Percentiles rank a stretch among this genome's conserved stretches.
phyloP scores from a whole-genome alignment of 2,797 vertebrate genomes.

The Sus cebifrons region DNA sequence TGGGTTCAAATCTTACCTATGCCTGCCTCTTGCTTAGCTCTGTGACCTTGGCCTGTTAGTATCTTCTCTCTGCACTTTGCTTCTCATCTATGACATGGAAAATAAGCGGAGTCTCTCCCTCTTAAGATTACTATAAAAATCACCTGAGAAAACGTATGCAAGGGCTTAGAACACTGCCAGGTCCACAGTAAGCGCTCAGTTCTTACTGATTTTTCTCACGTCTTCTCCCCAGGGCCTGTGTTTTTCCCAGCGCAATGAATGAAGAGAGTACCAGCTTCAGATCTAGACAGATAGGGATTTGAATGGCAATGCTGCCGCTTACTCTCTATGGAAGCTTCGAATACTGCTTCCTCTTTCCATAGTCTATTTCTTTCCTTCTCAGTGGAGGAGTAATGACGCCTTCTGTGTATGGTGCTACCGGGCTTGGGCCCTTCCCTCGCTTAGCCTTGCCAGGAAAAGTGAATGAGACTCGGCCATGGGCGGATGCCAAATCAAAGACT shows the following conservation, averaged over 20 bases:
- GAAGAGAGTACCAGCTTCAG: neutral
- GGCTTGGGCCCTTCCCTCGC: conserved; percentile 25
- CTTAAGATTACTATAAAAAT: neutral
- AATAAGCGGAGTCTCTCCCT: neutral
- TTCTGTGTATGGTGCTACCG: neutral
- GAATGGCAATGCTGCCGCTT: neutral
- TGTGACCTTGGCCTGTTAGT: neutral
- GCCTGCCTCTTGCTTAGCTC: neutral
- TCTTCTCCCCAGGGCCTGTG: neutral
- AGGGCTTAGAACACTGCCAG: neutral
- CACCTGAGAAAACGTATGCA: neutral
- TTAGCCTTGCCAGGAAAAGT: neutral
- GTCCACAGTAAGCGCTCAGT: neutral
- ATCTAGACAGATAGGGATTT: neutral
- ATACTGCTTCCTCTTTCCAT: neutral
- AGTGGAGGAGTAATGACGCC: neutral
- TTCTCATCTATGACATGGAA: conserved; percentile 6
- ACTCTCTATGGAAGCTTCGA: neutral
- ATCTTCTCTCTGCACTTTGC: neutral
- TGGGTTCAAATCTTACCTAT: neutral
- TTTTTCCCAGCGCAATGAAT: neutral
- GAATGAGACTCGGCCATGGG: neutral
- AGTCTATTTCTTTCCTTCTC: conserved; percentile 28
- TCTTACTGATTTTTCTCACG: neutral
- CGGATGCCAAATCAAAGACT: neutral